phyloP scores from a whole-genome alignment of 1,140 invertebrate species.

The Charaxes varanes region DNA sequence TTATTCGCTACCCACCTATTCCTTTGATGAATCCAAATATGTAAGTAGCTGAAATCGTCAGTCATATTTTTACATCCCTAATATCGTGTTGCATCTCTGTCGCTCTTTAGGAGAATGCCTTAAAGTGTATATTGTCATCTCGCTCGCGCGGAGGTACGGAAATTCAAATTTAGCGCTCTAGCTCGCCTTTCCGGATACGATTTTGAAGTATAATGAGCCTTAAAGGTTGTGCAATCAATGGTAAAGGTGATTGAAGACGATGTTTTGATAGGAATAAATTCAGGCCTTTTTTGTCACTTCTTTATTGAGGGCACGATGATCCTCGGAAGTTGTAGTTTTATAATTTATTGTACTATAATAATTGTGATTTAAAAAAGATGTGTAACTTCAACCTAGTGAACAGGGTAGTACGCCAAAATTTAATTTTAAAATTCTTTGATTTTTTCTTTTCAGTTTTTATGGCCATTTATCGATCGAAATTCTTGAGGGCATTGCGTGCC shows the following conservation, averaged over 20 bases:
- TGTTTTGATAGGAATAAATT: too few species aligned
- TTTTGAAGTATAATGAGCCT: slow-evolving; percentile 67
- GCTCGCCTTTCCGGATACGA: slow-evolving; percentile 62
- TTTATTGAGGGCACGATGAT: too few species aligned
- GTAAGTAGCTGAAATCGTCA: slow-evolving; percentile 63
- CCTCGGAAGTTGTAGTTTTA: too few species aligned
- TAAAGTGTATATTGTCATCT: slow-evolving; percentile 17
- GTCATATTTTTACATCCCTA: slow-evolving; percentile 54
- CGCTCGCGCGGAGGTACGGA: slow-evolving; percentile 51
- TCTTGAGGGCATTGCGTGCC: too few species aligned
- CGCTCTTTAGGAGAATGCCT: background rate
- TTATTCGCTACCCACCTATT: slow-evolving; percentile 58
- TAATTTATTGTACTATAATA: too few species aligned
- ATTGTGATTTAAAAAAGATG: too few species aligned
- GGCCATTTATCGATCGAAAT: too few species aligned
- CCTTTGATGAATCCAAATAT: slow-evolving; percentile 69
- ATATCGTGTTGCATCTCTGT: slow-evolving; percentile 37
- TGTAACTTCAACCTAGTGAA: too few species aligned
- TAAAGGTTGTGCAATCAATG: slow-evolving; percentile 65
- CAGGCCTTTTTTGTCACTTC: too few species aligned
- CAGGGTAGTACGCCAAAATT: too few species aligned
- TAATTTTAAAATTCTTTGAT: too few species aligned
- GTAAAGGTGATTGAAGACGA: slow-evolving; percentile 13
- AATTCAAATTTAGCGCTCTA: slow-evolving; percentile 65
- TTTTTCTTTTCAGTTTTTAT: too few species aligned